Evolutionary conservation across 1,140 invertebrate species (phyloP), one percentile per base, ranked within the genome.

Genomic region (Trachymyrmex septentrionalis): DNA sequence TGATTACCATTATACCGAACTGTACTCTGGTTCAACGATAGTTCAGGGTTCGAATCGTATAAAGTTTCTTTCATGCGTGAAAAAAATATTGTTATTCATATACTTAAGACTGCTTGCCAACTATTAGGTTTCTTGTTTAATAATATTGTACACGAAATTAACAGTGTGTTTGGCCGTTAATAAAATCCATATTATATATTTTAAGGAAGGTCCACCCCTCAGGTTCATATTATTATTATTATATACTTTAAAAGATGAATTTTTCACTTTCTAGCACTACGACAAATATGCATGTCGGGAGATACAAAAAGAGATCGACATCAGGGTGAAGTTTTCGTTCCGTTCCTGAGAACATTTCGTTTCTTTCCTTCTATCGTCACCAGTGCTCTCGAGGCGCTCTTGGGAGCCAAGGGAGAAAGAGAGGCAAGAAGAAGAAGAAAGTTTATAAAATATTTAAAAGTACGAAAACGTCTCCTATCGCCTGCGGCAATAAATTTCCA

Each of bases 371-470:
- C 87, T 88, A 72, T 86, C 89, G 84, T 86, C 87, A 77, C 66
- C 64, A 73, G 69, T 53, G 73, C 78, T 87, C 84, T 84, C 75
- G 67, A 69, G 67, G 86, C 80, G 86, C 82, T 90, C 73, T 73
- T 61, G 30, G 64, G 88, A 78, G 57, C 48, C 84, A 57, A 71
- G 48, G 14, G 69, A 73, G 27, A 48, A 53, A 73, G 88, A 90
- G 87, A 87, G 91, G 89, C 82, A 90, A 89, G 87, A 92, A 93
- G 93, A 92, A 93, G 93, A 94, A 94, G 93, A 95, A 95, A 95
- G 94, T 95, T 95, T 95, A 95, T 95, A 95, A 95, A 95, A 95
- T 95, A 95, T 95, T 95, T 95, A 95, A 95, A 95, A 95, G 94
- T 95, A 95, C 93, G 94, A 93, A 95, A 95, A 95, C 93, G 93